Evolutionary conservation across 2,797 vertebrate species (phyloP).

Genomic region (Pseudochirops corinnae): DNA sequence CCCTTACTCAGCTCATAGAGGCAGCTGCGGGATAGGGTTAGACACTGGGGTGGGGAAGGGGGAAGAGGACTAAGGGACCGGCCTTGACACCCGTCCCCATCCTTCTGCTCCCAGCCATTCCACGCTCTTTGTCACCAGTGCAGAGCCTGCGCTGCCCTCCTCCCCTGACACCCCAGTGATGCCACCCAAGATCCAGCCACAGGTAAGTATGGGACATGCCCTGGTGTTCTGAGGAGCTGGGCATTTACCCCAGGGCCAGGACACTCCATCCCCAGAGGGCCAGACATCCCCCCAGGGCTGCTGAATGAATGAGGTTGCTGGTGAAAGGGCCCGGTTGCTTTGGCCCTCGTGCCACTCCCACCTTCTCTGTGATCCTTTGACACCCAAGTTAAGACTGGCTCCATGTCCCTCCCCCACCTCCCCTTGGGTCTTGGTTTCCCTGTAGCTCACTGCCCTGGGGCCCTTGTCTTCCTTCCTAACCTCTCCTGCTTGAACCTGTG

Average conservation of each 20-base stretch:
- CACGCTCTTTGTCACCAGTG: constrained; percentile 45
- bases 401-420: not conserved
- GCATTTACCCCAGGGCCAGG: not conserved
- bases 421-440: not conserved
- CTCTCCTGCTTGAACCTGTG: not conserved
- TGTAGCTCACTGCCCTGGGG: not conserved
- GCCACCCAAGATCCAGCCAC: constrained; percentile 68
- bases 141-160: constrained; percentile 60
- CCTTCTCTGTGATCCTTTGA: too few species aligned
- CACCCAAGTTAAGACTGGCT: not conserved
- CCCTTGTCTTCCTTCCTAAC: not conserved
- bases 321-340: too few species aligned
- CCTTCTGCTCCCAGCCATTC: constrained; percentile 73
- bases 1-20: not conserved
- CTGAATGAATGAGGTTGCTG: too few species aligned
- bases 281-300: not conserved
- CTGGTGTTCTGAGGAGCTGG: not conserved
- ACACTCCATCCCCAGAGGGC: too few species aligned
- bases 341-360: too few species aligned
- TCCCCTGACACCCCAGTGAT: constrained; percentile 72
- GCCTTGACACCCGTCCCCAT: not conserved
- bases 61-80: not conserved
- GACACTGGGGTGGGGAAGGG: not conserved
- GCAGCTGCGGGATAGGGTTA: not conserved
- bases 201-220: constrained; percentile 77